A percentile compares a stretch with the other conserved stretches of the same genome.
phyloP scores from a whole-genome alignment of 2,797 vertebrate species.

The Sebastes elongatus region DNA sequence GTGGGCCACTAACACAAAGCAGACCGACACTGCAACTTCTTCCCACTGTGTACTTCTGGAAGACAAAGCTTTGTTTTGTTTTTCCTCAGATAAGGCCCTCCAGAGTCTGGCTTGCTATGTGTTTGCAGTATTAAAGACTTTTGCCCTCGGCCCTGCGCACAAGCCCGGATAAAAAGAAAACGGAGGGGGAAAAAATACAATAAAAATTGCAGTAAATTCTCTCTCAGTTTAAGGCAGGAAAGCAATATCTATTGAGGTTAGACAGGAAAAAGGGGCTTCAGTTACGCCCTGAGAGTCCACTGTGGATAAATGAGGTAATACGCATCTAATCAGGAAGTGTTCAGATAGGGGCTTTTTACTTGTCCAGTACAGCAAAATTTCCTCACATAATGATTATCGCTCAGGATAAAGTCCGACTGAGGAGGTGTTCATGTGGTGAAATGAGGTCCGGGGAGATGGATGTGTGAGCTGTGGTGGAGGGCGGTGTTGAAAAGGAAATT shows the following conservation, averaged over 20 bases:
- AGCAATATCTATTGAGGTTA: slow-evolving; percentile 44
- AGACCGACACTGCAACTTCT: slow-evolving; percentile 8
- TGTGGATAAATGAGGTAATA: slow-evolving; percentile 52
- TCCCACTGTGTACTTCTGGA: slow-evolving; percentile 22
- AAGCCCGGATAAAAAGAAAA: slow-evolving; percentile 28
- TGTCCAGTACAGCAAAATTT: slow-evolving; percentile 40
- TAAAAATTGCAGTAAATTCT: slow-evolving; percentile 26
- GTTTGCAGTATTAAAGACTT: slow-evolving; percentile 53
- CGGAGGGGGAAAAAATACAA: neutral
- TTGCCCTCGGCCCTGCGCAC: slow-evolving; percentile 27
- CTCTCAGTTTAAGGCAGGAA: slow-evolving; percentile 37
- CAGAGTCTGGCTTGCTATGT: slow-evolving; percentile 36
- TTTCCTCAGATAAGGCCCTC: slow-evolving; percentile 42
- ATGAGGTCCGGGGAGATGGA: slow-evolving; percentile 49
- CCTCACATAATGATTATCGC: slow-evolving; percentile 65
- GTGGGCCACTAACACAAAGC: slow-evolving; percentile 22
- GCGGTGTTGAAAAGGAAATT: slow-evolving; percentile 48
- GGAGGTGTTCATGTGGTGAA: slow-evolving; percentile 49
- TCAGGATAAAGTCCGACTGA: slow-evolving; percentile 49
- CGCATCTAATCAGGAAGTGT: slow-evolving; percentile 68
- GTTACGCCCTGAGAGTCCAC: slow-evolving; percentile 12
- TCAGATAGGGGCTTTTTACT: slow-evolving; percentile 33
- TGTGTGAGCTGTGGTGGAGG: slow-evolving; percentile 13
- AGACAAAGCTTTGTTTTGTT: slow-evolving; percentile 59
- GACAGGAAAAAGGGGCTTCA: slow-evolving; percentile 25